Base-by-base conservation (phyloP, 2,113 vertebrate genomes). In the Pyrgilauda ruficollis region DNA sequence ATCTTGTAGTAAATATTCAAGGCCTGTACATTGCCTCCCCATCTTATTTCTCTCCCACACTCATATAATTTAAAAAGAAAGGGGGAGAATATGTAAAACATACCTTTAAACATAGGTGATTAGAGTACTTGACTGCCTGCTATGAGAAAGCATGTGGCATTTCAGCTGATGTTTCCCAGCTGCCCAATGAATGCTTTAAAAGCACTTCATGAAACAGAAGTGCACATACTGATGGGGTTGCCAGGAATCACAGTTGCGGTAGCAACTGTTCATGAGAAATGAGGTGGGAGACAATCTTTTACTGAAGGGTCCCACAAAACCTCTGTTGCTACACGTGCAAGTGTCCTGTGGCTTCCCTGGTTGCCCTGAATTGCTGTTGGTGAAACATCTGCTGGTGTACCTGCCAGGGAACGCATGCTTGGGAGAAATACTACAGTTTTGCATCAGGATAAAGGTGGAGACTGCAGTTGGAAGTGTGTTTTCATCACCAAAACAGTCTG, bases 81-180 rank as follows among this genome's bases (percentile, higher is more conserved):
- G 5, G 1, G 1, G 17, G 7, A 2, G 1, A 11, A 43, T 84
- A 17, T 43, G 4, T 82, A 43, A 66, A 78, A 63, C 1, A 11
- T 56, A 27, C 28, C 19, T 81, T 87, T 70, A 67, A 87, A 41
- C 11, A 15, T 3, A 74, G 44, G 7, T 78, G 15, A 27, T 39
- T 27, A 10, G 35, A 35, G 22, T 68, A 41, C 19, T 61, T 69
- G 47, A 10, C 62, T 73, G 26, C 15, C 37, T 64, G 53, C 53
- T 81, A 1, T 63, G 55, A 43, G 43, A 53, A 31, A 69, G 15
- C 37, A 10, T 1, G 3, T 33, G 72, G 39, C 47, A 47, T 63
- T 74, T 88, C 46, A 70, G 23, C 52, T 90, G 49, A 19, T 63
- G 5, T 67, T 70, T 80, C 46, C 22, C 53, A 91, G 37, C 53